Base-by-base conservation (phyloP, 2,113 vertebrate species). In the Sander vitreus region DNA sequence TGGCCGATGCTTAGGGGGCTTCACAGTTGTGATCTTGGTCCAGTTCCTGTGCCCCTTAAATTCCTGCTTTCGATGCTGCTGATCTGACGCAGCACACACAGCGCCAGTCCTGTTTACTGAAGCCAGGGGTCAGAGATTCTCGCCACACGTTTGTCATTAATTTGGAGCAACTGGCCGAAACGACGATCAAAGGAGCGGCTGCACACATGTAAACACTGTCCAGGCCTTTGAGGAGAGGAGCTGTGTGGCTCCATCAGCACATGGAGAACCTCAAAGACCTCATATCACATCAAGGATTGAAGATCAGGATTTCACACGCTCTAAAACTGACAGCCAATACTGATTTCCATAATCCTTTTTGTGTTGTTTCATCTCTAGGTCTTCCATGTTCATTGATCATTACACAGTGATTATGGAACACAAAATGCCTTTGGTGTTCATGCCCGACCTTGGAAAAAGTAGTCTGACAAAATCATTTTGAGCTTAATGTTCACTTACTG, bases 101-200 rank as follows among this genome's bases (percentile, higher is more conserved):
- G 84, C 54, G 1, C 72, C 62, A 73, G 69, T 27, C 88, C 80
- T 91, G 83, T 82, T 90, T 86, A 90, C 88, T 47, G 72, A 85
- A 84, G 84, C 85, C 78, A 81, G 59, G 57, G 88, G 83, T 88
- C 79, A 85, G 39, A 43, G 57, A 84, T 81, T 81, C 81, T 74
- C 45, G 33, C 25, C 76, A 85, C 51, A n/a, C 72, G 67, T 88
- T 86, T 55, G 39, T 71, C 81, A 84, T 90, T 93, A 91, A 89
- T 81, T 87, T 55, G 71, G 50, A 84, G 85, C 54, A 83, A 80
- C 48, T 80, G 73, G 47, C 74, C 12, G 18, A 67, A 64, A 58
- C 65, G 81, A 53, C 11, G 57, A 87, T 84, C 66, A 85, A 80
- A 78, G 79, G 47, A 50, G 69, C 4, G 43, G 51, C 64, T 66